phyloP scores from a whole-genome alignment of 2,113 vertebrate species.

The Perca flavescens region DNA sequence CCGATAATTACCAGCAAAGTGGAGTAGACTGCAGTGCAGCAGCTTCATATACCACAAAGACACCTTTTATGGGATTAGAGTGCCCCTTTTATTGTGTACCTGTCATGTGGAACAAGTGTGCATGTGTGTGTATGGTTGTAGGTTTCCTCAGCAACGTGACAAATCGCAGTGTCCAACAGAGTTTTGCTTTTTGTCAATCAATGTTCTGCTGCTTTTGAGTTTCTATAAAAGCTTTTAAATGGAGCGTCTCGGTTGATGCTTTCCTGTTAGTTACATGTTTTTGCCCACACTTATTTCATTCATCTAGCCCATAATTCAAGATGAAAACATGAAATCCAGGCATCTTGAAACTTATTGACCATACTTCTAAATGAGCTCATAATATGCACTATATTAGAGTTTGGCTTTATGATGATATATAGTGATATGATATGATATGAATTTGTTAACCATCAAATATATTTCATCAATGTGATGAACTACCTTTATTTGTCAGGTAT shows the following conservation, averaged over 20 bases:
- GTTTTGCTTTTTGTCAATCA: constrained; percentile 44
- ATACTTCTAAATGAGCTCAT: background rate
- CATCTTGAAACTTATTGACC: background rate
- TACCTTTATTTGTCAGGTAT: background rate
- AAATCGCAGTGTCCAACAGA: constrained; percentile 21
- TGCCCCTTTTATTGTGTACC: constrained; percentile 61
- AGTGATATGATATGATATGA: background rate
- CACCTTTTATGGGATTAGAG: constrained; percentile 82
- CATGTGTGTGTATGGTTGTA: constrained; percentile 25
- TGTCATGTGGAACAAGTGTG: constrained; percentile 52
- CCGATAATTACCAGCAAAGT: constrained; percentile 80
- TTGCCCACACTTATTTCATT: background rate
- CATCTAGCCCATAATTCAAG: background rate
- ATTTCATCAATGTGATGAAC: background rate
- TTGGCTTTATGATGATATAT: background rate
- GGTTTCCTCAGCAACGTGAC: constrained; percentile 55
- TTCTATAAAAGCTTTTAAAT: constrained; percentile 37
- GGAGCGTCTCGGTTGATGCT: constrained; percentile 4
- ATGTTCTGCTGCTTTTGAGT: constrained; percentile 21
- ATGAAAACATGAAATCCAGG: background rate
- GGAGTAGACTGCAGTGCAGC: constrained; percentile 66
- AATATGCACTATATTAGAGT: background rate
- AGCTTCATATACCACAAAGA: constrained; percentile 81
- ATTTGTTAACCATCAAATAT: background rate
- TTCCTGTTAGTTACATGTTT: constrained; percentile 3